Evolutionary conservation across 1,140 invertebrate species (phyloP), one percentile per base, ranked within the genome.

Genomic region (Listronotus bonariensis): DNA sequence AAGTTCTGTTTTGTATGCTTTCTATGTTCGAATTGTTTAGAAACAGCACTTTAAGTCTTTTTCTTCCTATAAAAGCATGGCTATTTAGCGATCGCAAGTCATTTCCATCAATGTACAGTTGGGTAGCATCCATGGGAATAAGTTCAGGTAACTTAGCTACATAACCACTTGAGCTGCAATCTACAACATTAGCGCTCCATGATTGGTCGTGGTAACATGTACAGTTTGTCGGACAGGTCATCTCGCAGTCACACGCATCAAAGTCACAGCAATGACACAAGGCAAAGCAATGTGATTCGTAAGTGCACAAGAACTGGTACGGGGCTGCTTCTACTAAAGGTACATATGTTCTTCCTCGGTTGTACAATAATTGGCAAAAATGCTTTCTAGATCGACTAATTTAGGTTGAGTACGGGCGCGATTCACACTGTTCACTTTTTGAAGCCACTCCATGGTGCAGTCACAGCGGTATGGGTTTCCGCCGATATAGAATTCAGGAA

Each of bases 221-320:
- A 78, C 94, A 96, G 73, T 94, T 92, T 48, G 86, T 86, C 17
- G 94, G 94, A 74, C 94, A 96, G 17, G 90, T 95, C 93, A 96
- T 95, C 83, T 96, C 92, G 81, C 93, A 96, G 76, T 96, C 90
- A 78, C 94, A 96, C 18, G 93, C 93, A 77, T 95, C 92, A 74
- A 93, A 96, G 75, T 96, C 93, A 78, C 94, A 96, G 79, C 94
- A 96, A 69, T 95, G 91, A 76, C 94, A 96, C 43, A 93, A 77
- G 0, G 92, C 88, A 74, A 94, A 94, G 78, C 94, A 96, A 71
- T 96, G 93, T 45, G 89, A 87, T 38, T 93, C 89, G 75, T 96
- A 96, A 76, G 92, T 91, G 80, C 94, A 96, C 34, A 96, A 84
- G 78, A 96, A 96, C 75, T 96, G 91, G 73, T 91, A 89, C 46